Evolutionary conservation across 2,888 invertebrate species (phyloP).

Genomic region (Oxyscelio sp.): DNA sequence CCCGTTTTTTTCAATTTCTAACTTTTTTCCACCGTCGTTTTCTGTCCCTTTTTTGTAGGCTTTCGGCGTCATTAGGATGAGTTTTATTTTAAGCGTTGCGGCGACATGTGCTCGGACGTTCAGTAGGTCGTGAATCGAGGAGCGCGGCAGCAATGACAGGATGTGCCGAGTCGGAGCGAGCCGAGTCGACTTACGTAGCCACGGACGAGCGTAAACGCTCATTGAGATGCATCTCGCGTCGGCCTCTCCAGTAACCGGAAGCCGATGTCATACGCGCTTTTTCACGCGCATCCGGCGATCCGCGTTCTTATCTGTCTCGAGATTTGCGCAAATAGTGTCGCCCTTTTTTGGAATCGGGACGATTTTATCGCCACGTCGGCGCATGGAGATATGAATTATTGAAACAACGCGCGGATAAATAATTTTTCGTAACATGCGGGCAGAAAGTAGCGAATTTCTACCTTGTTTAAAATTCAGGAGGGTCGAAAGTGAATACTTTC

Average conservation of each 20-base stretch:
- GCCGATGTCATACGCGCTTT: conserved; percentile 87
- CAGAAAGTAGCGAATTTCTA: too few relatives aligned
- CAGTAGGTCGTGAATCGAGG: conserved; percentile 66
- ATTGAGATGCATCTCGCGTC: conserved; percentile 88
- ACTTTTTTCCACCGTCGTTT: too few relatives aligned
- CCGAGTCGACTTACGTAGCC: conserved; percentile 67
- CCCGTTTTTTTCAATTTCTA: too few relatives aligned
- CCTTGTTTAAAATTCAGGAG: too few relatives aligned
- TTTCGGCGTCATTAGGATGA: conserved; percentile 14
- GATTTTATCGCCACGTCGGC: conserved; percentile 30
- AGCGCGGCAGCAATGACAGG: conserved; percentile 64
- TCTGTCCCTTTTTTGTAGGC: too few relatives aligned
- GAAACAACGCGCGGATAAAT: too few relatives aligned
- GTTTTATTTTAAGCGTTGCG: conserved; percentile 22
- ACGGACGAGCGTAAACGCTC: conserved; percentile 78
- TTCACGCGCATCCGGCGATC: conserved; percentile 86
- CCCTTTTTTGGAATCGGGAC: conserved; percentile 56
- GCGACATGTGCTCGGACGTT: conserved; percentile 58
- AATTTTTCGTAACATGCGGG: too few relatives aligned
- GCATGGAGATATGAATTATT: conserved; percentile 44
- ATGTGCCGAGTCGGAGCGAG: conserved; percentile 60
- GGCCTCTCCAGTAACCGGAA: conserved; percentile 85
- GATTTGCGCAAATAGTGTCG: conserved; percentile 63
- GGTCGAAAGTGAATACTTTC: too few relatives aligned
- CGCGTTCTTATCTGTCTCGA: conserved; percentile 70